Conservation (phyloP, 1,140 invertebrate genomes). For the Hylaeus anthracinus region DNA sequence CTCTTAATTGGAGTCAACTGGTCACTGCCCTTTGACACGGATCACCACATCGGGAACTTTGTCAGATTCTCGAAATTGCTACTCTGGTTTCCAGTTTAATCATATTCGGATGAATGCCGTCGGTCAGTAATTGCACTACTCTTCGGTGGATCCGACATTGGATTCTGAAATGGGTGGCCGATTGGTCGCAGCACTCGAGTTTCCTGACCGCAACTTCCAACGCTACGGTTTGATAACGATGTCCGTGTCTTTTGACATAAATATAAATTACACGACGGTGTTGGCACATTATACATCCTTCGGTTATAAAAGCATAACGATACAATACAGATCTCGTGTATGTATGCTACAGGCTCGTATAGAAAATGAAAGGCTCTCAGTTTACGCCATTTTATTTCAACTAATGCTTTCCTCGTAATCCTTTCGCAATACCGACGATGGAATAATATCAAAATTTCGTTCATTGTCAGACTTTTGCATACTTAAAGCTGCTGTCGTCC, state of each 20-base stretch:
- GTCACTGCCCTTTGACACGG: too few relatives aligned
- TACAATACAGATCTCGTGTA: too few relatives aligned
- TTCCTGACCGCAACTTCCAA: slow-evolving; percentile 46
- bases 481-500: not conserved
- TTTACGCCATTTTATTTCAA: too few relatives aligned
- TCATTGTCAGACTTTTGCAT: slow-evolving; percentile 8
- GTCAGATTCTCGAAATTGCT: not conserved
- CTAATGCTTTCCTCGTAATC: too few relatives aligned
- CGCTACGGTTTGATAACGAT: slow-evolving; percentile 34
- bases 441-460: slow-evolving; percentile 14
- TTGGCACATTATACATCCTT: not conserved
- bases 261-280: slow-evolving; percentile 47
- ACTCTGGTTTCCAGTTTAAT: not conserved
- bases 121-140: slow-evolving; percentile 44
- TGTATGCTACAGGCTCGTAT: too few relatives aligned
- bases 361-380: not conserved
- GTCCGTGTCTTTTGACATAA: slow-evolving; percentile 32
- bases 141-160: slow-evolving; percentile 14
- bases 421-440: too few relatives aligned
- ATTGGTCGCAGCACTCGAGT: slow-evolving; percentile 34
- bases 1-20: not conserved
- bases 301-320: too few relatives aligned
- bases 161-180: slow-evolving; percentile 28
- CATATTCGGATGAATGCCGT: not conserved
- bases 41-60: not conserved